These are phyloP conservation scores for Poecilus cupreus DNA, from an alignment of 2,888 invertebrate genomes.

Conservation along the genomic window DNA sequence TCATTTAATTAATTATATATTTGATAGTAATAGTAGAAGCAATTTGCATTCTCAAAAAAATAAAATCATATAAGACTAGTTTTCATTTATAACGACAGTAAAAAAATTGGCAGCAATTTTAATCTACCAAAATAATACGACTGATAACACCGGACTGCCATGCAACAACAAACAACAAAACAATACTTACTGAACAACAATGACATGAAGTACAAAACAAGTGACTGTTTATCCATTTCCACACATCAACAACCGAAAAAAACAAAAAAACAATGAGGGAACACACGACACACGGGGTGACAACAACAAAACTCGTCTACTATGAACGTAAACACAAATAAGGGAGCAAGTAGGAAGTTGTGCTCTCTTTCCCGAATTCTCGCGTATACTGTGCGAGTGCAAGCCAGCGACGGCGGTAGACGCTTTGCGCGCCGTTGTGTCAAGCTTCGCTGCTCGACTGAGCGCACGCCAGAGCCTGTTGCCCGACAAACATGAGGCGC, in stretches of 20 bases:
- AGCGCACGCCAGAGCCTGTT: background rate
- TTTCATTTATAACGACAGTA: too few species aligned
- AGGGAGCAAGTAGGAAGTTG: background rate
- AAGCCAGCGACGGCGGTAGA: background rate
- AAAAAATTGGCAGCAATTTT: too few species aligned
- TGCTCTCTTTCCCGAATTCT: background rate
- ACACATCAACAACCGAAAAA: conserved; percentile 28
- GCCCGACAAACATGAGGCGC: background rate
- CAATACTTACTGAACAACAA: conserved; percentile 41
- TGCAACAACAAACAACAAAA: background rate
- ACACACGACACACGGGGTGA: conserved; percentile 1
- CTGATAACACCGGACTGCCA: too few species aligned
- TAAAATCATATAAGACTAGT: too few species aligned
- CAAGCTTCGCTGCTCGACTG: conserved; percentile 16
- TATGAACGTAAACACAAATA: background rate
- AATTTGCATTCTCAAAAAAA: too few species aligned
- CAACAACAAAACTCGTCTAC: conserved; percentile 9
- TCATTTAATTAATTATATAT: too few species aligned
- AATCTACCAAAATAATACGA: too few species aligned
- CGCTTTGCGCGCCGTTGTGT: conserved; percentile 4
- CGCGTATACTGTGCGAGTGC: background rate
- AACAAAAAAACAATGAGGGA: background rate
- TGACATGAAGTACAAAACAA: conserved; percentile 38
- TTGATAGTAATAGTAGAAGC: too few species aligned
- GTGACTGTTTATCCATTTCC: conserved; percentile 37